Percentiles rank a stretch among this genome's conserved stretches.
These are phyloP conservation scores for Turritopsis dohrnii DNA, from an alignment of 30 jellyfish, hydroid and myxozoan species.

Conservation along the genomic window DNA sequence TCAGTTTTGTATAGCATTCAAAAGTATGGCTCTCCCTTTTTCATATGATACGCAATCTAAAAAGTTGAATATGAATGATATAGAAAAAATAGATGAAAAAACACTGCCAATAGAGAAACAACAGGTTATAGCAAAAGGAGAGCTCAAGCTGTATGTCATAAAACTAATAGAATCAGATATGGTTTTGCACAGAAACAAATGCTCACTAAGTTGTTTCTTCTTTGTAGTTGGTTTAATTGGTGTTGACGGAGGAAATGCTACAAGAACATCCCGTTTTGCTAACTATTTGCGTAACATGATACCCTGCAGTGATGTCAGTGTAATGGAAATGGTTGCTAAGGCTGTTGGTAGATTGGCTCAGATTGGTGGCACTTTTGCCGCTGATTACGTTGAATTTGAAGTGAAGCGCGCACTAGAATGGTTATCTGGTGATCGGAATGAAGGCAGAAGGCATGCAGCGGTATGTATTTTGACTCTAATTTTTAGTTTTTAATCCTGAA, in stretches of 20 bases:
- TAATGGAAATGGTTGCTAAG: constrained; percentile 84
- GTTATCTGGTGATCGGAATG: constrained; percentile 75
- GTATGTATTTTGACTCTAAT: constrained; percentile 60
- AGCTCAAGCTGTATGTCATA: no score
- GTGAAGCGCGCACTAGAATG: constrained; percentile 78
- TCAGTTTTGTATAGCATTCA: no score
- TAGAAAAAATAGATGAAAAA: no score
- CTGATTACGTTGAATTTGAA: constrained; percentile 93
- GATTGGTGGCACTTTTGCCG: constrained; percentile 90
- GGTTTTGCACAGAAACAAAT: no score
- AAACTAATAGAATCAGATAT: no score
- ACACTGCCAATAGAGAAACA: no score
- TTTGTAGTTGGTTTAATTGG: constrained; percentile 74
- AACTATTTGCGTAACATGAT: constrained; percentile 80
- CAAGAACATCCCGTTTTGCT: constrained; percentile 87
- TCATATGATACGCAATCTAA: no score
- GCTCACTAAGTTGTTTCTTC: no score
- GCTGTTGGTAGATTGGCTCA: constrained; percentile 91
- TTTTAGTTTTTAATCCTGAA: background rate
- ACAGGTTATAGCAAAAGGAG: no score
- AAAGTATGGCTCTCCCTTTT: no score
- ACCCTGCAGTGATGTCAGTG: constrained; percentile 82
- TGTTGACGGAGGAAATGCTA: constrained; percentile 93
- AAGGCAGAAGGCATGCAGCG: constrained; percentile 93
- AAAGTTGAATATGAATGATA: no score